Conservation (phyloP, 2,888 invertebrate genomes). For the Plemyria rubiginata region DNA sequence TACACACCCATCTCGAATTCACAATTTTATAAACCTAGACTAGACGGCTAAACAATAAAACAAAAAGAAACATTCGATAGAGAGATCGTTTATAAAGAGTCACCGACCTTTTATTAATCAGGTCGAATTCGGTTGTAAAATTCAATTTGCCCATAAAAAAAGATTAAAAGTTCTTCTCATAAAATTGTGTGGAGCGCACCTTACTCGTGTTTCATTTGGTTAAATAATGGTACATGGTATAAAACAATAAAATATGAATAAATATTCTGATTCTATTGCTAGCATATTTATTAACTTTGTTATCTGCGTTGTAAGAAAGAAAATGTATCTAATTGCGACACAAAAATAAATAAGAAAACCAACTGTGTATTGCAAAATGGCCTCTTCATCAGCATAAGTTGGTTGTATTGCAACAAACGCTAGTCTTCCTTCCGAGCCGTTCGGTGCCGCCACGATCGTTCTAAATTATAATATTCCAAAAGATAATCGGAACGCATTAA, state of each 20-base stretch:
- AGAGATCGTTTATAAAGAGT: constrained; percentile 37
- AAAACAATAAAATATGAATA: background rate
- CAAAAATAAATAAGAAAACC: no score
- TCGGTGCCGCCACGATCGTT: background rate
- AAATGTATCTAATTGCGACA: no score
- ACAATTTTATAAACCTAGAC: background rate
- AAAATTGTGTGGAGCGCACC: constrained; percentile 1
- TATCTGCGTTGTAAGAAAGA: no score
- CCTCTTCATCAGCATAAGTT: no score
- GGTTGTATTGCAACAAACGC: no score
- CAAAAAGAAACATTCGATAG: background rate
- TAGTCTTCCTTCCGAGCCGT: no score
- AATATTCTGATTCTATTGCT: background rate
- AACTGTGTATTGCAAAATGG: no score
- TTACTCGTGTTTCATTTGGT: background rate
- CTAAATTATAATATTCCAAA: constrained; percentile 12
- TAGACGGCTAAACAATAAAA: background rate
- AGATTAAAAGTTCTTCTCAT: constrained; percentile 22
- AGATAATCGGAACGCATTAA: constrained; percentile 34
- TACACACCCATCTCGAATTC: background rate
- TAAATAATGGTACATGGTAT: background rate
- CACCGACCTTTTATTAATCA: constrained; percentile 42
- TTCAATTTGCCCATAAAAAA: constrained; percentile 41
- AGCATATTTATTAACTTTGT: background rate
- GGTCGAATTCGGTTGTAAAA: constrained; percentile 45